phyloP scores from a whole-genome alignment of 2,113 vertebrate genomes.

The Rhagologus leucostigma region DNA sequence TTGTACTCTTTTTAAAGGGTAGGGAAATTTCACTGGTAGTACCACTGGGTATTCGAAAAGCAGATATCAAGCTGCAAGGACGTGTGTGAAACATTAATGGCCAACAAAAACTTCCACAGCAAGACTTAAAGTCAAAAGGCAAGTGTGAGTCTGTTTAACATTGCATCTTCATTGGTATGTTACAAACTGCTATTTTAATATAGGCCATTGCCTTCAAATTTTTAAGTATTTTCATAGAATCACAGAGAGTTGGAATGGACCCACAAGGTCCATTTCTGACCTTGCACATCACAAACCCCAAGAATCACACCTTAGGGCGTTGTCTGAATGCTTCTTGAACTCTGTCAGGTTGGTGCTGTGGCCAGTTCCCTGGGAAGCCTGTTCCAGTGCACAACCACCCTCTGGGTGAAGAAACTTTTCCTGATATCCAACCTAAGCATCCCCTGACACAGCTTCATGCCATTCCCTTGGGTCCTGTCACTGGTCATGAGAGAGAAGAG shows the following conservation, averaged over 20 bases:
- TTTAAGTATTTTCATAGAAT: not conserved
- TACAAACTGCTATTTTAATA: not conserved
- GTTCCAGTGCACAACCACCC: not conserved
- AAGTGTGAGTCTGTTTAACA: not conserved
- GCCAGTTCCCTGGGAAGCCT: not conserved
- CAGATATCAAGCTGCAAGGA: not conserved
- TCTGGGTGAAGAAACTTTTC: not conserved
- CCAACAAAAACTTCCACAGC: not conserved
- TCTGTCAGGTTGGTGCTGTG: not conserved
- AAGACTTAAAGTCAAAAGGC: not conserved
- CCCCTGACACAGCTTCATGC: not conserved
- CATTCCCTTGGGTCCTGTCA: not conserved
- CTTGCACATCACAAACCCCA: not conserved
- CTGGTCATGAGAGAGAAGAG: not conserved
- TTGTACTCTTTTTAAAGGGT: not conserved
- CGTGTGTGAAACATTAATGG: not conserved
- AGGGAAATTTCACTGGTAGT: not conserved
- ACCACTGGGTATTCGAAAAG: not conserved
- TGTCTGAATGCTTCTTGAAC: not conserved
- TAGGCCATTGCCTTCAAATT: not conserved
- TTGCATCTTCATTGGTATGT: not conserved
- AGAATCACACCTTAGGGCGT: not conserved
- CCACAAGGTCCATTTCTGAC: not conserved
- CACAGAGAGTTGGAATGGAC: not conserved
- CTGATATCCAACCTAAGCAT: not conserved